Percentiles rank a stretch among this genome's conserved stretches.
phyloP scores from a whole-genome alignment of 2,888 invertebrate species.

The Mythimna loreyi region DNA sequence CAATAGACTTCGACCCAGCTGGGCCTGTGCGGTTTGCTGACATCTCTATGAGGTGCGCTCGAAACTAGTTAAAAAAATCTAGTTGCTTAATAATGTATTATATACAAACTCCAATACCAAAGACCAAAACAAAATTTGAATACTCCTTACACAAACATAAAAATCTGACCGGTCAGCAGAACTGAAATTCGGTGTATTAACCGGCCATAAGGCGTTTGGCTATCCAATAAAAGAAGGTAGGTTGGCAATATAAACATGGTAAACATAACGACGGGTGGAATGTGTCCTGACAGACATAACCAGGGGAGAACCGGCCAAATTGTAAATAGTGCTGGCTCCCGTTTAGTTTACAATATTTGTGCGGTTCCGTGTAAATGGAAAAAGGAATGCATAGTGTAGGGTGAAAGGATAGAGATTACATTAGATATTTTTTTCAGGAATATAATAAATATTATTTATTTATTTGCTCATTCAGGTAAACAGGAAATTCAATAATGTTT shows the following conservation, averaged over 20 bases:
- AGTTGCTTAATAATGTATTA: no score
- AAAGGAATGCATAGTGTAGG: constrained; percentile 78
- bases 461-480: no score
- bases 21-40: no score
- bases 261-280: constrained; percentile 82
- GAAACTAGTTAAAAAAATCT: no score
- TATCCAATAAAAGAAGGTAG: constrained; percentile 74
- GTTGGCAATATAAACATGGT: constrained; percentile 84
- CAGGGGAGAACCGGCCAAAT: constrained; percentile 78
- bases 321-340: constrained; percentile 88
- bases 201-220: constrained; percentile 54
- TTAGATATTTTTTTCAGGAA: neutral
- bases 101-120: neutral
- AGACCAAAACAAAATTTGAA: constrained; percentile 37
- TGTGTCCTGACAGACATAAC: constrained; percentile 85
- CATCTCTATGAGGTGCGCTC: no score
- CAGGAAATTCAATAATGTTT: no score
- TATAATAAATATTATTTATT: neutral
- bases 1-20: no score
- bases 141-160: constrained; percentile 31
- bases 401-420: constrained; percentile 47
- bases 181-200: constrained; percentile 62
- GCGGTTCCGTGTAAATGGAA: constrained; percentile 89
- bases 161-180: constrained; percentile 50
- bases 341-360: constrained; percentile 90